Percentiles rank a stretch among this genome's conserved stretches.
These are phyloP conservation scores for Pollenia griseotomentosa DNA, from an alignment of 2,888 invertebrate genomes.

Conservation along the genomic window DNA sequence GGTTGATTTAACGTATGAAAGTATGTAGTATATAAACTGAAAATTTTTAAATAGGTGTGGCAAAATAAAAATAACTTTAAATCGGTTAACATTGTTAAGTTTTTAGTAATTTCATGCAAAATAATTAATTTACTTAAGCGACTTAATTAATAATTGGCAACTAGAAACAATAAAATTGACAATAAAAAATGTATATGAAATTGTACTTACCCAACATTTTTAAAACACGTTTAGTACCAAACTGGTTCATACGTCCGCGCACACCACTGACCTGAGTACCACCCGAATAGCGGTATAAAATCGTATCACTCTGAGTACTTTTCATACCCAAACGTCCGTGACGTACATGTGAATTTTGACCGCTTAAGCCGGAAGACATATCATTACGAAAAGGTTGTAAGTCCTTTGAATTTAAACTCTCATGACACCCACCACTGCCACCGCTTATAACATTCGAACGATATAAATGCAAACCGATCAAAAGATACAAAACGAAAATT, in stretches of 20 bases:
- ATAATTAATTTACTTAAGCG: too few species aligned
- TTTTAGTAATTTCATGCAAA: not conserved
- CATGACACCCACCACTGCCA: constrained; percentile 82
- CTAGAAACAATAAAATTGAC: not conserved
- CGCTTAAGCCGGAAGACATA: constrained; percentile 33
- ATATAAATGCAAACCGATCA: constrained; percentile 89
- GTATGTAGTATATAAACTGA: too few species aligned
- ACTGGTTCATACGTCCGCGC: constrained; percentile 84
- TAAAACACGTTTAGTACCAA: constrained; percentile 88
- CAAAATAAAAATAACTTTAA: too few species aligned
- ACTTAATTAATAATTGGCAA: not conserved
- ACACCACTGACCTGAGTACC: constrained; percentile 85
- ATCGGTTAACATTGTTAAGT: not conserved
- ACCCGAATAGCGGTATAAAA: constrained; percentile 83
- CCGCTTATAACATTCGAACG: constrained; percentile 84
- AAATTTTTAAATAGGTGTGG: too few species aligned
- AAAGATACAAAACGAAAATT: constrained; percentile 92
- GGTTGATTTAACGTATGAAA: too few species aligned
- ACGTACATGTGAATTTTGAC: constrained; percentile 31
- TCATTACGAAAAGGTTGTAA: constrained; percentile 38
- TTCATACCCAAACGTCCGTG: constrained; percentile 75
- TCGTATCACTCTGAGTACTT: constrained; percentile 78
- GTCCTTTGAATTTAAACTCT: constrained; percentile 11
- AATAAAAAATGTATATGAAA: not conserved
- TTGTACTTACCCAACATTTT: constrained; percentile 90